Base-by-base conservation (phyloP, 2,797 vertebrate genomes). In the Amazona finschi region DNA sequence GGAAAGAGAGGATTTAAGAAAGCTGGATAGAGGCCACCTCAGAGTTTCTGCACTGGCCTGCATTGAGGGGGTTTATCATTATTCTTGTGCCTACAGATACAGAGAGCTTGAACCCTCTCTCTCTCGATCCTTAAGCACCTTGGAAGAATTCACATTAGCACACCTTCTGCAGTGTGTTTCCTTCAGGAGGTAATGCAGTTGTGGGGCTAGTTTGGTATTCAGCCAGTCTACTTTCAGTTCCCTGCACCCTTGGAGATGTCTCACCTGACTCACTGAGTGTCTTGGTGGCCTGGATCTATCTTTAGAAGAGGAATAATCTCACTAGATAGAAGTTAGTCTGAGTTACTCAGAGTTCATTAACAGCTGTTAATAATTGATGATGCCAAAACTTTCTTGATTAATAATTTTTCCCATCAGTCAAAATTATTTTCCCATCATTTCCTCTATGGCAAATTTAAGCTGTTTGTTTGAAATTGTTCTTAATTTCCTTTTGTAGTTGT, bases 41-140 rank as follows among this genome's bases (percentile, higher is more conserved):
- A 81, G 27, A n/a, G 38, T 79, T 74, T 87, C 36, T 83, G 19
- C 5, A 15, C 21, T 53, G 36, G 15, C 17, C 15, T 74, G 47
- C 53, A 1, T 0, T 1, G 58, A 47, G 12, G 13, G 43, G 58
- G 3, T 57, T 79, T 76, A 49, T 65, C 27, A 55, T 41, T 73
- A 27, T 52, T 92, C 39, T 69, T 50, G 25, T 76, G 22, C 46
- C 50, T 73, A 12, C 28, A n/a, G 31, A 18, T 53, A 11, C 20
- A 55, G 57, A 83, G n/a, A 80, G 21, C 31, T 86, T 64, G 61
- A 77, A 36, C 16, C 39, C 47, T 58, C 14, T 43, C 38, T 79
- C 30, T 83, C n/a, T 36, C 15, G 8, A 36, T 55, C 31, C 4
- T 80, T 8, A 50, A n/a, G 43, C 22, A 38, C 15, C 0, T 0